Percentiles rank a stretch among this genome's conserved stretches.
These are phyloP conservation scores for Acrobasis consociella DNA, from an alignment of 2,888 invertebrate species.

Conservation along the genomic window DNA sequence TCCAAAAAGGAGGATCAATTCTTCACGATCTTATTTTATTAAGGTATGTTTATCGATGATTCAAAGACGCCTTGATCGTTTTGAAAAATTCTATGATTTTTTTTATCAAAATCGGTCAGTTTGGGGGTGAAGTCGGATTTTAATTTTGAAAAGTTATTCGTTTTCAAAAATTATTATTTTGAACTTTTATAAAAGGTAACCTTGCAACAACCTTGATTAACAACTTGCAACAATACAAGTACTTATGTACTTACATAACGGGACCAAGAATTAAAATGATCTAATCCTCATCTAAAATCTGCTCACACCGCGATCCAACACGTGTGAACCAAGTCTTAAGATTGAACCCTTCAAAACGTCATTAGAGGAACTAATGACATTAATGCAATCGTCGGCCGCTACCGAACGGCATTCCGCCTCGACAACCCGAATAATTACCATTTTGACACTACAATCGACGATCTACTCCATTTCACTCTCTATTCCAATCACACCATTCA, in stretches of 20 bases:
- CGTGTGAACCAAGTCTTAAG: conserved; percentile 35
- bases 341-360: conserved; percentile 56
- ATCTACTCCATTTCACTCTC: conserved; percentile 31
- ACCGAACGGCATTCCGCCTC: conserved; percentile 63
- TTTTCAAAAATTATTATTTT: no score
- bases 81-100: no score
- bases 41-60: no score
- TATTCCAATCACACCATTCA: conserved; percentile 28
- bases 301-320: conserved; percentile 15
- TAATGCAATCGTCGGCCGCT: conserved; percentile 70
- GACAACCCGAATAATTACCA: conserved; percentile 55
- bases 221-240: background rate
- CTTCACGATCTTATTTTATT: no score
- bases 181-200: background rate
- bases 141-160: no score
- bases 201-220: background rate
- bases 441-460: conserved; percentile 55
- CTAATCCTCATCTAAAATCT: conserved; percentile 23
- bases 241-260: background rate
- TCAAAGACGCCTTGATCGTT: no score
- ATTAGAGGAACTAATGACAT: conserved; percentile 70
- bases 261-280: background rate
- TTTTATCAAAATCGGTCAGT: no score
- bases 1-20: no score
- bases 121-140: no score